Percentiles rank a stretch among this genome's conserved stretches.
phyloP scores from a whole-genome alignment of 2,888 invertebrate genomes.

The Smittia aterrima region DNA sequence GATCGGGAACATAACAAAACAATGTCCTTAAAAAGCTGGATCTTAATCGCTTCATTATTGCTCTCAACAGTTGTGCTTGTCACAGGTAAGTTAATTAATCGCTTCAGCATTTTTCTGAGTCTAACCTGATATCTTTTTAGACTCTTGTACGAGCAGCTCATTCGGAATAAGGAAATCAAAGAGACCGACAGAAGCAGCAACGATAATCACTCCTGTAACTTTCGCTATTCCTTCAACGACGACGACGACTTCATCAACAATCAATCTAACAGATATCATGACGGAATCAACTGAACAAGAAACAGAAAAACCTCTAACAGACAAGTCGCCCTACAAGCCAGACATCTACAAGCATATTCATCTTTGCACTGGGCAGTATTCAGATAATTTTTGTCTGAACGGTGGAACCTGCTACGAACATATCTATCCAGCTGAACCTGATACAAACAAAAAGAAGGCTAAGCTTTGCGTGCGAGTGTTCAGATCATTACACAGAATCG shows the following conservation, averaged over 20 bases:
- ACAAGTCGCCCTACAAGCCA: neutral
- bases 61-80: constrained; percentile 14
- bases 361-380: neutral
- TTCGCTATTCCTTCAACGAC: neutral
- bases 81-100: neutral
- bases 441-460: no score
- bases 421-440: neutral
- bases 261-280: neutral
- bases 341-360: neutral
- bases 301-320: neutral
- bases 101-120: neutral
- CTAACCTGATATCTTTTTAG: neutral
- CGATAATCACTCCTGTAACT: neutral
- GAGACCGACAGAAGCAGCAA: neutral
- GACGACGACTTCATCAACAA: neutral
- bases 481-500: neutral
- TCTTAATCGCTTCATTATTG: neutral
- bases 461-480: neutral
- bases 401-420: neutral
- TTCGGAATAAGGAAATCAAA: neutral
- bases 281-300: neutral
- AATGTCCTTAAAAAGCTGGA: neutral
- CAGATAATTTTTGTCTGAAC: neutral
- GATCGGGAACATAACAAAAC: no score
- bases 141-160: constrained; percentile 5